A percentile compares a stretch with the other conserved stretches of the same genome.
phyloP scores from a whole-genome alignment of 2,113 vertebrate species.

The Notothenia rossii region DNA sequence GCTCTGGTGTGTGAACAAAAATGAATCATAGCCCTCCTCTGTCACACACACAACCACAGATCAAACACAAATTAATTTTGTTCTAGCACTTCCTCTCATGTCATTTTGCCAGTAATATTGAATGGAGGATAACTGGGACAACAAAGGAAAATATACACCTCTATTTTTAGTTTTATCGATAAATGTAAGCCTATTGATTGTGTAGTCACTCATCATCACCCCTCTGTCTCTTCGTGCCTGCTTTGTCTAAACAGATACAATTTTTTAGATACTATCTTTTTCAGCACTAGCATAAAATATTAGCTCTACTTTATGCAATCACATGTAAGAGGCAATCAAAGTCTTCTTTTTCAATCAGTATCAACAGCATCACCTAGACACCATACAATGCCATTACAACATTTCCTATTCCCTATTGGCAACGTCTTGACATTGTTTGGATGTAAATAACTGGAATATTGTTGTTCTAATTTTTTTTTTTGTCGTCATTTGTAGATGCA shows the following conservation, averaged over 20 bases:
- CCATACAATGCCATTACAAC: constrained; percentile 33
- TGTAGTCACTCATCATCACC: not conserved
- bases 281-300: not conserved
- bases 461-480: not conserved
- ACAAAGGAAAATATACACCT: constrained; percentile 1
- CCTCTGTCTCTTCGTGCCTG: not conserved
- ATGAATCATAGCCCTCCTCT: not conserved
- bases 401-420: not conserved
- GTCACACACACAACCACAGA: not conserved
- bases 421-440: not conserved
- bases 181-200: constrained; percentile 19
- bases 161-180: constrained; percentile 37
- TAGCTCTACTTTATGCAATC: not conserved
- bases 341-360: not conserved
- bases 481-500: too few species aligned
- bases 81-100: not conserved
- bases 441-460: not conserved
- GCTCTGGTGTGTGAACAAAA: not conserved
- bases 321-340: not conserved
- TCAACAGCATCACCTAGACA: constrained; percentile 59
- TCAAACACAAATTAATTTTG: constrained; percentile 15
- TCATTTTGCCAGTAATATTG: constrained; percentile 9
- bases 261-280: not conserved
- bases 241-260: not conserved
- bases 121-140: constrained; percentile 28